Percentiles rank a stretch among this genome's conserved stretches.
These are phyloP conservation scores for Poicephalus gulielmi DNA, from an alignment of 2,113 vertebrate species.

Conservation along the genomic window DNA sequence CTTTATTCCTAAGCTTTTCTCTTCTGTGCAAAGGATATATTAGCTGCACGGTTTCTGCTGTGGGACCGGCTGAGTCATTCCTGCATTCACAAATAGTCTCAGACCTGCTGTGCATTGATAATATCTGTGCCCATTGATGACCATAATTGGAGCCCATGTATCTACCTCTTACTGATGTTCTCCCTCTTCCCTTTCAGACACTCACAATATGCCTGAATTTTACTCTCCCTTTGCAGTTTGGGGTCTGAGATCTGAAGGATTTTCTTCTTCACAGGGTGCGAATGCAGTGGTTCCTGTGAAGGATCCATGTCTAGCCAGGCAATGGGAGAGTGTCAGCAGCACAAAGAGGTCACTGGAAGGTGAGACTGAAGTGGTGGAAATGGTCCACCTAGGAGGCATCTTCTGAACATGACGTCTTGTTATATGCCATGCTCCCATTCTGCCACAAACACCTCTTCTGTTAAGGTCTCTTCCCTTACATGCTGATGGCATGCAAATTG, in stretches of 20 bases:
- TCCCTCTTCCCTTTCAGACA: not conserved
- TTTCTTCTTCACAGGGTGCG: not conserved
- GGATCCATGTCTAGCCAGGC: not conserved
- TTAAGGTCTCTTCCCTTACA: not conserved
- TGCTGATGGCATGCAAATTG: not conserved
- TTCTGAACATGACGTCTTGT: not conserved
- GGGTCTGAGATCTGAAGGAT: not conserved
- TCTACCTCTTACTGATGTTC: not conserved
- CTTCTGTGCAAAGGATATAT: not conserved
- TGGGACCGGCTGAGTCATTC: constrained; percentile 29
- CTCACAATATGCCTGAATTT: not conserved
- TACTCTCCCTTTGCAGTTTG: not conserved
- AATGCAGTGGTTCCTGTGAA: not conserved
- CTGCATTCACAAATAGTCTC: not conserved
- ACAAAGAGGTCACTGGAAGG: not conserved
- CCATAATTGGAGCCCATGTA: not conserved
- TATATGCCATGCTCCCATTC: not conserved
- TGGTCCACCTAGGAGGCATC: not conserved
- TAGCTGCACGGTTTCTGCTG: not conserved
- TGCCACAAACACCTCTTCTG: not conserved
- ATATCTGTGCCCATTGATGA: not conserved
- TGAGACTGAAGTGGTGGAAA: not conserved
- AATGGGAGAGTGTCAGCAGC: accelerated
- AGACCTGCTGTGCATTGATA: constrained; percentile 9
- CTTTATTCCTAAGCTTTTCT: not conserved